Conservation (phyloP, 2,113 vertebrate genomes). For the Erinaceus europaeus region DNA sequence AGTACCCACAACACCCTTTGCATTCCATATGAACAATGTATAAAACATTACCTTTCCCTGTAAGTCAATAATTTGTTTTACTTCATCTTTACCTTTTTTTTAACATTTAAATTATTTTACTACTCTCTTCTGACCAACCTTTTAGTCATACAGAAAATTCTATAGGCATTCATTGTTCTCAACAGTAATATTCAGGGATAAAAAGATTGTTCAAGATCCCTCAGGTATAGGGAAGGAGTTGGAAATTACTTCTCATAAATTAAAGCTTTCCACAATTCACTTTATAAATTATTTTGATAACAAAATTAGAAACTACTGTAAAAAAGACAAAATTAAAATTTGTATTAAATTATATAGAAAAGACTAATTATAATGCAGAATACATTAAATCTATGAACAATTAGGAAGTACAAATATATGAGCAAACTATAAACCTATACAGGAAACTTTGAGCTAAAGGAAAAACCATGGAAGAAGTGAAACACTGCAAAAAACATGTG, state of each 20-base stretch:
- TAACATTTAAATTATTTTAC: neutral
- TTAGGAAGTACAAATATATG: neutral
- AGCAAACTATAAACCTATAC: neutral
- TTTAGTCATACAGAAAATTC: conserved; percentile 1
- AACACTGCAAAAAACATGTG: neutral
- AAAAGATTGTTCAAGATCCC: neutral
- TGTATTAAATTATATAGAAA: neutral
- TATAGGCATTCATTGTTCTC: neutral
- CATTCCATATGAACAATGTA: neutral
- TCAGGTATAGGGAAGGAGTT: neutral
- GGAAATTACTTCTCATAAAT: conserved; percentile 11
- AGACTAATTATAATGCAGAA: neutral
- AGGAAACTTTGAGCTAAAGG: neutral
- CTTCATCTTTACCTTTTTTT: neutral
- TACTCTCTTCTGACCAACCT: neutral
- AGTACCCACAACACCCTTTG: neutral
- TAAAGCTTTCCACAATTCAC: conserved; percentile 1
- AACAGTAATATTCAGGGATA: neutral
- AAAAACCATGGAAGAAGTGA: neutral
- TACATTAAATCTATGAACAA: neutral
- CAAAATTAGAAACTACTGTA: neutral
- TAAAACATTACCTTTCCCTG: neutral
- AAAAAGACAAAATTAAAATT: neutral
- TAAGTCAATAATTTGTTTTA: neutral
- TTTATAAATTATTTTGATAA: conserved; percentile 27